Conservation (phyloP, 2,888 invertebrate species). For the Euproctis similis region DNA sequence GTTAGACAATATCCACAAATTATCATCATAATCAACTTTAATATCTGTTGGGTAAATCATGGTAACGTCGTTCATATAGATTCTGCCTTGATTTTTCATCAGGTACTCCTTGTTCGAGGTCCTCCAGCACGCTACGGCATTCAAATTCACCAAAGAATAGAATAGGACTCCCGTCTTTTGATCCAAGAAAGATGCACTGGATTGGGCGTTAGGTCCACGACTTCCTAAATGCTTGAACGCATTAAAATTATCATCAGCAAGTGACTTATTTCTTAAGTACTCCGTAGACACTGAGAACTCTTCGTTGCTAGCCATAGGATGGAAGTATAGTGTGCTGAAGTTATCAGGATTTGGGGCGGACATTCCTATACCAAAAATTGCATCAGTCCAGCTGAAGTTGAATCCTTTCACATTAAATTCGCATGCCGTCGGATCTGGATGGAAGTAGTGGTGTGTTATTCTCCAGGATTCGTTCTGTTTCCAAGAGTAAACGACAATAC, state of each 20-base stretch:
- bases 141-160: constrained; percentile 83
- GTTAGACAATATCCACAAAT: constrained; percentile 84
- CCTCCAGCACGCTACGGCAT: constrained; percentile 87
- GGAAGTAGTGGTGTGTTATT: constrained; percentile 81
- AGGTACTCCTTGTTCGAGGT: constrained; percentile 80
- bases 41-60: constrained; percentile 87
- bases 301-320: constrained; percentile 84
- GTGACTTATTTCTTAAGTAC: constrained; percentile 77
- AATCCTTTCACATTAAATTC: constrained; percentile 82
- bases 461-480: constrained; percentile 83
- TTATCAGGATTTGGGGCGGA: constrained; percentile 79
- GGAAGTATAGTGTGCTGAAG: constrained; percentile 84
- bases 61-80: constrained; percentile 81
- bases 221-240: constrained; percentile 81
- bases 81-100: constrained; percentile 81
- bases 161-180: constrained; percentile 82
- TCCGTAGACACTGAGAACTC: constrained; percentile 85
- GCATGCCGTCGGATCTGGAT: constrained; percentile 82
- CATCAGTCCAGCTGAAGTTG: constrained; percentile 85
- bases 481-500: constrained; percentile 85
- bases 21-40: constrained; percentile 82
- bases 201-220: constrained; percentile 83
- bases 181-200: constrained; percentile 83
- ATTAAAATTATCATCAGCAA: constrained; percentile 74
- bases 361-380: constrained; percentile 83